phyloP scores from a whole-genome alignment of 2,888 invertebrate species.

The Euzetes globulus region DNA sequence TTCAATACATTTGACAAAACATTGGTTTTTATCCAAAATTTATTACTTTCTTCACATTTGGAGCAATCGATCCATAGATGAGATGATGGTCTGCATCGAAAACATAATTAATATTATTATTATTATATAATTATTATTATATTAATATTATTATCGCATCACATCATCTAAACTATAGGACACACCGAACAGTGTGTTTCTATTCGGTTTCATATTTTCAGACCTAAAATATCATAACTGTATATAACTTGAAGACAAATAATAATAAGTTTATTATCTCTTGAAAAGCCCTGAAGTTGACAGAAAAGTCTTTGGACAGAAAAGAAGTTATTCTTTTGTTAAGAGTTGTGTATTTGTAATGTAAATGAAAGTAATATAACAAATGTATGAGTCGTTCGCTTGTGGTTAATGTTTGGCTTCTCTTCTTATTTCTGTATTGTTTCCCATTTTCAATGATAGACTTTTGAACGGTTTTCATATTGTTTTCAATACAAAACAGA shows the following conservation, averaged over 20 bases:
- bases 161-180: neutral
- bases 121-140: neutral
- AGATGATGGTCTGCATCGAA: neutral
- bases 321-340: conserved; percentile 7
- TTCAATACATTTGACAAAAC: conserved; percentile 10
- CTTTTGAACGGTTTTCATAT: conserved; percentile 2
- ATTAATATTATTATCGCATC: neutral
- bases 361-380: conserved; percentile 13
- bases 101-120: conserved; percentile 1
- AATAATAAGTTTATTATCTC: conserved; percentile 5
- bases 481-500: neutral
- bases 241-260: neutral
- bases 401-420: conserved; percentile 23
- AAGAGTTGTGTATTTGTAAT: conserved; percentile 22
- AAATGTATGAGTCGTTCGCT: conserved; percentile 13
- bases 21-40: neutral
- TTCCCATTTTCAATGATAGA: conserved; percentile 9
- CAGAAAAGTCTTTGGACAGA: neutral
- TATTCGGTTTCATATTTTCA: neutral
- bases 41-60: neutral
- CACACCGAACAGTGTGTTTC: neutral
- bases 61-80: neutral
- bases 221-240: neutral
- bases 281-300: neutral
- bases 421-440: neutral